Base-by-base conservation (phyloP, 2,113 vertebrate genomes). In the Crotalus tigris region DNA sequence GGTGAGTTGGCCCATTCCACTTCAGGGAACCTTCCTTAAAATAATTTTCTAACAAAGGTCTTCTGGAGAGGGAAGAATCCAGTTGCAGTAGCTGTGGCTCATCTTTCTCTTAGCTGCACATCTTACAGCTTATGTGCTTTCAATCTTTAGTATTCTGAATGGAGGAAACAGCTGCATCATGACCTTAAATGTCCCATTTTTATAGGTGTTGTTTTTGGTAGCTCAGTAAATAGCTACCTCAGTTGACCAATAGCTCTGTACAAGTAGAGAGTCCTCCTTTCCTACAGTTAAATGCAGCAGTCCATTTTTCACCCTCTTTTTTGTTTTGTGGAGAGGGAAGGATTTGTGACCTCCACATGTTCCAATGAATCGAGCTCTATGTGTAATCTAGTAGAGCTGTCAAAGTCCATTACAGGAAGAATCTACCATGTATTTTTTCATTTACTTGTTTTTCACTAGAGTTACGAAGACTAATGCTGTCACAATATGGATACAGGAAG, bases 361-460 rank as follows among this genome's bases (percentile, higher is more conserved):
- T 96, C 94, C 58, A 91, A 61, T 86, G 26, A 29, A 88, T 87
- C 2, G 89, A 91, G 26, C 8, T 90, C 88, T 33, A 85, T 15
- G 7, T 0, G 0, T 86, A 94, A 95, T 95, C 92, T 92, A 95
- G 44, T 61, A 10, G 29, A 91, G 1, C 51, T 96, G 53, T 95
- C 94, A 95, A 39, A 64, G 92, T 0, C 0, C 39, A 91, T 94
- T 96, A 94, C 85, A 1, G 24, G 92, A 29, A 88, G 94, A 94
- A 49, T 89, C 46, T 49, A 93, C 49, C 10, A 17, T 85, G 51
- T 91, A 90, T 95, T 94, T 59, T 54, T 94, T 96, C 17, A 87
- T 95, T 96, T 96, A 94, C 15, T 75, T 92, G 54, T 90, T 54
- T 85, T 87, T 10, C 64, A 92, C 24, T 46, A 93, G 90, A 95